Evolutionary conservation across 2,888 invertebrate genomes (phyloP).

Genomic region (Metacarcinus magister): DNA sequence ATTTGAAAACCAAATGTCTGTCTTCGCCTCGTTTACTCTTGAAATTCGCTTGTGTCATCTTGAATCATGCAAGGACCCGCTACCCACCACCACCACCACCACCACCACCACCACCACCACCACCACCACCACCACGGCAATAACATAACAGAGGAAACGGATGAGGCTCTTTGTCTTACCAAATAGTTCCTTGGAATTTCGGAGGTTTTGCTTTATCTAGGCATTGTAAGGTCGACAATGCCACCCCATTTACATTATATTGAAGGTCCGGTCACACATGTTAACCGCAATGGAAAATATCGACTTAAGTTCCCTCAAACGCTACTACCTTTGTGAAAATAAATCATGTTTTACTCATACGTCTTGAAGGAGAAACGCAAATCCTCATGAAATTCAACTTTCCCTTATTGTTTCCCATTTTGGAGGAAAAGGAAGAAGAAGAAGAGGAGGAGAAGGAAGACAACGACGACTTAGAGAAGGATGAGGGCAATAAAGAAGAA

Average conservation of each 20-base stretch:
- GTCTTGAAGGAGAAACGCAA: neutral
- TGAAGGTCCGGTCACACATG: neutral
- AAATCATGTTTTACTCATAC: neutral
- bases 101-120: too few relatives aligned
- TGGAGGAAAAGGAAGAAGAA: neutral
- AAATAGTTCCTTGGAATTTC: neutral
- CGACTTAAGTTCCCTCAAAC: neutral
- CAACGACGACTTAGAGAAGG: neutral
- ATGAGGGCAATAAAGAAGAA: neutral
- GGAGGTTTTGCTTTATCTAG: neutral
- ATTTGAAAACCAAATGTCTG: too few relatives aligned
- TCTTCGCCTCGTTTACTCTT: neutral
- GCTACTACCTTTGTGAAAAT: neutral
- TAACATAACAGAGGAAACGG: neutral
- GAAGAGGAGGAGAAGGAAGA: neutral
- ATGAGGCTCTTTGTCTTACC: neutral
- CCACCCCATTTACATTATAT: neutral
- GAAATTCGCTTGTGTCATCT: neutral
- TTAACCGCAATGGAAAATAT: neutral
- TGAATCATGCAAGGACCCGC: neutral
- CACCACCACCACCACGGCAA: neutral
- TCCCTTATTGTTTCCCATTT: neutral
- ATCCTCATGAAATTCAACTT: slow-evolving; percentile 3
- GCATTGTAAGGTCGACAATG: neutral
- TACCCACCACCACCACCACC: too few relatives aligned